phyloP scores from a whole-genome alignment of 2,888 invertebrate species.

The Carabus problematicus region DNA sequence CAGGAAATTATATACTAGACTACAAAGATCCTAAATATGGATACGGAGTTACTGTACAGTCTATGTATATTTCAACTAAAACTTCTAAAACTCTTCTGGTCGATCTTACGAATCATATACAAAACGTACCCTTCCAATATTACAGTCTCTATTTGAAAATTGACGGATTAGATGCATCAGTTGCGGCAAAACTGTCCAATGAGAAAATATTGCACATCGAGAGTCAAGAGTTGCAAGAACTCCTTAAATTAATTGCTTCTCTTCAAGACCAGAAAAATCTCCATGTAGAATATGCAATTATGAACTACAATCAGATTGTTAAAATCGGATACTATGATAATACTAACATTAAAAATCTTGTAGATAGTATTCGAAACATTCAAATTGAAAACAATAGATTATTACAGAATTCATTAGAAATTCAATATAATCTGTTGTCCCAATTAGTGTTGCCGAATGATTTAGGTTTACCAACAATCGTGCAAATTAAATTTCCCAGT shows the following conservation, averaged over 20 bases:
- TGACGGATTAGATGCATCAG: constrained; percentile 45
- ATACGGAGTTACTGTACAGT: constrained; percentile 55
- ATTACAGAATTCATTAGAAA: constrained; percentile 44
- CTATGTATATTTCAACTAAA: constrained; percentile 47
- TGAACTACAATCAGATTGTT: constrained; percentile 46
- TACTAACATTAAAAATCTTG: constrained; percentile 44
- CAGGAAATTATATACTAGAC: constrained; percentile 55
- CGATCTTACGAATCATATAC: constrained; percentile 44
- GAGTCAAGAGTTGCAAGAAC: constrained; percentile 43
- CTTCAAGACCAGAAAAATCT: constrained; percentile 45
- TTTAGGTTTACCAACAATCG: constrained; percentile 56
- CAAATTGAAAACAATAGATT: constrained; percentile 35
- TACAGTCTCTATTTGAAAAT: constrained; percentile 45
- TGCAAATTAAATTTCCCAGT: constrained; percentile 52
- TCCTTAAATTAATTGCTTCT: constrained; percentile 41
- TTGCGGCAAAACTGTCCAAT: constrained; percentile 44
- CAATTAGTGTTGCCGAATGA: constrained; percentile 54
- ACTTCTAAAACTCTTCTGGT: constrained; percentile 43
- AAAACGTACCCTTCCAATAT: constrained; percentile 43
- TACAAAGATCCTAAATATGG: constrained; percentile 58
- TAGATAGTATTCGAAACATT: constrained; percentile 33
- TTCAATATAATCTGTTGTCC: constrained; percentile 45
- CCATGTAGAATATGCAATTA: constrained; percentile 45
- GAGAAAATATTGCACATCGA: constrained; percentile 37
- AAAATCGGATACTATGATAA: constrained; percentile 45